Percentiles rank a stretch among this genome's conserved stretches.
phyloP scores from a whole-genome alignment of 2,113 vertebrate species.

The Gallinago undulata region DNA sequence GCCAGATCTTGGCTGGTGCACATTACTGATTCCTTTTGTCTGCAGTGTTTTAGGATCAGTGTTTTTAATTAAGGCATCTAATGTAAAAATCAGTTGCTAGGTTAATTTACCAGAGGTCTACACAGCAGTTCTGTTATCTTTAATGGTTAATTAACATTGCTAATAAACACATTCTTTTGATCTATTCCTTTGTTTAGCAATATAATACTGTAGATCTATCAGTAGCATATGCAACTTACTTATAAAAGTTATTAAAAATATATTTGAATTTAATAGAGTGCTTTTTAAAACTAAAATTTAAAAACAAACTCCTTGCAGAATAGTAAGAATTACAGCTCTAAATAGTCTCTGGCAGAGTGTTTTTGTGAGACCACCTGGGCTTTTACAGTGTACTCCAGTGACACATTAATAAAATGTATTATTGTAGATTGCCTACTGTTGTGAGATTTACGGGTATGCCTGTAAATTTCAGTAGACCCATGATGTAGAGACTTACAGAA shows the following conservation, averaged over 20 bases:
- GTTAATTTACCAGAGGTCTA: not conserved
- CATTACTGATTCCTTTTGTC: not conserved
- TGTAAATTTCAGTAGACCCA: not conserved
- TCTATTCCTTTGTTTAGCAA: not conserved
- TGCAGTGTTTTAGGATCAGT: not conserved
- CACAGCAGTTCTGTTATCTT: not conserved
- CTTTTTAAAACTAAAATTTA: not conserved
- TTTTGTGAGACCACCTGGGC: not conserved
- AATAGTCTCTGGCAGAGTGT: not conserved
- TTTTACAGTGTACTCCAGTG: constrained; percentile 17
- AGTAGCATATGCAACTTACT: not conserved
- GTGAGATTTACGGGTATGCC: constrained; percentile 19
- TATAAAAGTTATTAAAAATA: not conserved
- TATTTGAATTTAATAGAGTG: not conserved
- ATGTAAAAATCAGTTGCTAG: not conserved
- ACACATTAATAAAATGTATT: constrained; percentile 49
- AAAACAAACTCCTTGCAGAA: constrained; percentile 19
- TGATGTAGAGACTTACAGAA: not conserved
- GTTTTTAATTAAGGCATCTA: not conserved
- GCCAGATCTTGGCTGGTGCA: not conserved
- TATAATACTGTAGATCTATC: not conserved
- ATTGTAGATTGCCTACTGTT: constrained; percentile 9
- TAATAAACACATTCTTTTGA: not conserved
- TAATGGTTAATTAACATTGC: not conserved
- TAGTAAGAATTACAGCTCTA: not conserved